Conservation (phyloP, 2,888 invertebrate genomes). For the Marasmarcha lunaedactyla region DNA sequence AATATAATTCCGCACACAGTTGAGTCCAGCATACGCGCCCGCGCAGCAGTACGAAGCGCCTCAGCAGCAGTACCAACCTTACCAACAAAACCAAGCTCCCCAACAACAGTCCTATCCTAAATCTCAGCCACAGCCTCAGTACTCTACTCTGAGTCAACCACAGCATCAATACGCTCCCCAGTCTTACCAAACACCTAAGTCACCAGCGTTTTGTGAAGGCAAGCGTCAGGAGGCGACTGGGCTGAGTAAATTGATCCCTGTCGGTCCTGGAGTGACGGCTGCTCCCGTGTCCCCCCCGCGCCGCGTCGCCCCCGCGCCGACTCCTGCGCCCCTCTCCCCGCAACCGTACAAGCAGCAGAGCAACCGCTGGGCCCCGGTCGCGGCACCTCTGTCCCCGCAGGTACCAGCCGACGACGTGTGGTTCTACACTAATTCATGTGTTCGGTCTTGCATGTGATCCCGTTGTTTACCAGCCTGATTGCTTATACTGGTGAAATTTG, state of each 20-base stretch:
- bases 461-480: too few species aligned
- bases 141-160: slow-evolving; percentile 4
- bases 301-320: slow-evolving; percentile 36
- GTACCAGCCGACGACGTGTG: slow-evolving; percentile 28
- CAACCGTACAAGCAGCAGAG: slow-evolving; percentile 50
- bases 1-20: neutral
- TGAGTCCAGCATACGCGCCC: slow-evolving; percentile 34
- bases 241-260: slow-evolving; percentile 59
- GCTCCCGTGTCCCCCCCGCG: slow-evolving; percentile 27
- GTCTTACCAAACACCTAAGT: slow-evolving; percentile 21
- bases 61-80: slow-evolving; percentile 26
- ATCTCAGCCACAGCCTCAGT: slow-evolving; percentile 12
- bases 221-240: slow-evolving; percentile 49
- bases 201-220: slow-evolving; percentile 41
- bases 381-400: slow-evolving; percentile 60
- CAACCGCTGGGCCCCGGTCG: slow-evolving; percentile 62
- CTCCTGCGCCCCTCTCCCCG: slow-evolving; percentile 23
- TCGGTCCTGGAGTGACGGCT: slow-evolving; percentile 43
- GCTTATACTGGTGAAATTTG: too few species aligned
- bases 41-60: slow-evolving; percentile 27
- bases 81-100: slow-evolving; percentile 63
- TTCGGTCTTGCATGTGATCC: neutral
- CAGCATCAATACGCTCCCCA: slow-evolving; percentile 11
- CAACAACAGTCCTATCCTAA: slow-evolving; percentile 20
- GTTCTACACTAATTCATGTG: neutral